phyloP scores from a whole-genome alignment of 2,797 vertebrate species.

The Tolypeutes matacus region DNA sequence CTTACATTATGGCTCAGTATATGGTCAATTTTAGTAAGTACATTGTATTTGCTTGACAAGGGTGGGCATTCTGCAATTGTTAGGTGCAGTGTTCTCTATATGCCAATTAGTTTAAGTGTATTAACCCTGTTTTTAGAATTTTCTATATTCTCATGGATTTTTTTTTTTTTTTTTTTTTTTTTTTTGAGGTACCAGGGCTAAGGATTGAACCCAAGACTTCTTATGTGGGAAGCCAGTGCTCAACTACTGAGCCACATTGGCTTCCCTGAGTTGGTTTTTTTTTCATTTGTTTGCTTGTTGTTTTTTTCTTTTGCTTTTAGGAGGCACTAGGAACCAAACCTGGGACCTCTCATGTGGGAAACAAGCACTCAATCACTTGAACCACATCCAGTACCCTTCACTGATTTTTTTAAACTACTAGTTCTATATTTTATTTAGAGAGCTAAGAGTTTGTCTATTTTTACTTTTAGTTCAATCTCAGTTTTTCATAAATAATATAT shows the following conservation, averaged over 20 bases:
- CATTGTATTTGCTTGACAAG: not conserved
- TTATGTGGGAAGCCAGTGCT: too few relatives aligned
- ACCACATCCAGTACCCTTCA: not conserved
- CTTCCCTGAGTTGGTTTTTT: too few relatives aligned
- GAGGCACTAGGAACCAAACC: too few relatives aligned
- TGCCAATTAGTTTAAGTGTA: not conserved
- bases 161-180: not conserved
- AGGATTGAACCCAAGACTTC: too few relatives aligned
- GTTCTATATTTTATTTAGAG: not conserved
- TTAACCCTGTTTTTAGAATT: not conserved
- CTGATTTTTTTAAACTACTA: not conserved
- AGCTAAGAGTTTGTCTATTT: not conserved
- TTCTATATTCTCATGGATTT: not conserved
- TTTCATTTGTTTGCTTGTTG: too few relatives aligned
- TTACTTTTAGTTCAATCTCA: not conserved
- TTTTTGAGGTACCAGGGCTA: too few relatives aligned
- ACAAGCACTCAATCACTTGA: too few relatives aligned
- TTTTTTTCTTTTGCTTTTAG: too few relatives aligned
- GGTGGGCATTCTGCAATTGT: not conserved
- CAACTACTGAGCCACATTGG: too few relatives aligned
- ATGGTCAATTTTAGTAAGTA: not conserved
- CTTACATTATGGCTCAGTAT: not conserved
- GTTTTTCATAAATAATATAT: not conserved
- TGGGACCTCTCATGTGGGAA: too few relatives aligned
- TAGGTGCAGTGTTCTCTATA: not conserved